Base-by-base conservation (phyloP, 2,888 invertebrate species). In the Orthonevra nobilis region DNA sequence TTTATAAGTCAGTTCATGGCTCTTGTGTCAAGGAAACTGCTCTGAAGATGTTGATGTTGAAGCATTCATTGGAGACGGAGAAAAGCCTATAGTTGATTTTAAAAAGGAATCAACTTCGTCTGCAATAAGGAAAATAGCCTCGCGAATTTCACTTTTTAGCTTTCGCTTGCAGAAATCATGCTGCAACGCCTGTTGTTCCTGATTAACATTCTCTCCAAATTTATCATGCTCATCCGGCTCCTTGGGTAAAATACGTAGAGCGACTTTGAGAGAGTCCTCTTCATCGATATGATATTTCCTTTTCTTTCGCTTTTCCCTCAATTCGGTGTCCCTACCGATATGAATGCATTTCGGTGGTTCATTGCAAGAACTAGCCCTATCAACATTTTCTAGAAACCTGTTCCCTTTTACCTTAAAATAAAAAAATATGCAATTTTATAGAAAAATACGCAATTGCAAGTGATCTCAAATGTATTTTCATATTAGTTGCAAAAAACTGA, bases 91-190 rank as follows among this genome's bases (percentile, higher is more conserved):
- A n/a, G n/a, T n/a, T n/a, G n/a, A n/a, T n/a, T n/a, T n/a, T n/a
- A n/a, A n/a, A n/a, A n/a, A n/a, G n/a, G n/a, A n/a, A n/a, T n/a
- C n/a, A n/a, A n/a, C n/a, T n/a, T n/a, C n/a, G n/a, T n/a, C n/a
- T n/a, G n/a, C n/a, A n/a, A n/a, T n/a, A n/a, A n/a, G n/a, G n/a
- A n/a, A n/a, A n/a, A 30, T 30, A 30, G 28, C 48, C 30, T 30
- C 17, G 30, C 30, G 48, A 48, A 48, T 30, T 5, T 48, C 30
- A 30, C 48, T 48, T 30, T 48, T 48, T 9, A 48, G 48, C 14
- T 48, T 48, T 9, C 48, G 9, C 30, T 48, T 48, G n/a, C 30
- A n/a, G 17, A 48, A 17, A 15, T 28, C 30, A 48, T n/a, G 10
- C n/a, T 4, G 6, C 17, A 48, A 28, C n/a, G 17, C 30, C n/a